Base-by-base conservation (phyloP, 2,797 vertebrate genomes). In the Sylvilagus floridanus region DNA sequence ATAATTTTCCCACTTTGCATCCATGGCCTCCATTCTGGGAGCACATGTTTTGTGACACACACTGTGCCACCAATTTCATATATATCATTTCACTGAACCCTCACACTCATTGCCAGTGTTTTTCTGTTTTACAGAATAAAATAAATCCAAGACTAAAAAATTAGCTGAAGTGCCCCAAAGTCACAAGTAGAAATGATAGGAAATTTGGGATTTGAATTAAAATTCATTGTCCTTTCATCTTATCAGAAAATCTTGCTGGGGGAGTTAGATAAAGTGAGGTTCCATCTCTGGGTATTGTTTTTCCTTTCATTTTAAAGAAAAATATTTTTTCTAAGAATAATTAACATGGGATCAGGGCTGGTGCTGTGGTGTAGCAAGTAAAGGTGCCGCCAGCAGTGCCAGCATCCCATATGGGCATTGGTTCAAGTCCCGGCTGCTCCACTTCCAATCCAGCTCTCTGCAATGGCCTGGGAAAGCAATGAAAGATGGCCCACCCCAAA, bases 161-260 rank as follows among this genome's bases (percentile, higher is more conserved):
- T 68, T 35, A 93, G 68, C 54, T 62, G 30, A 47, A 13, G 50
- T 30, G 2, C 2, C 30, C 16, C 37, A 42, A 90, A 47, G 26
- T 57, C 42, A 42, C 42, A 88, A 71, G 4, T 5, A 91, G 19
- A 90, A 13, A 7, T 86, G 13, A 84, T 22, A 11, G n/a, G 37
- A 82, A 79, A 76, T 91, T 32, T 54, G 62, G 35, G 37, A 66
- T 78, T 84, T 35, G 78, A 88, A 88, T 4, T 2, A n/a, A 84
- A 77, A 81, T 47, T 9, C 11, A 47, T 50, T 75, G 68, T 96
- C 52, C 91, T 93, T 24, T 84, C 68, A 84, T 42, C 35, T 7
- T 75, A 28, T 32, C 72, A 62, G 4, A 65, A 11, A 47, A 66
- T 12, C n/a, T 72, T 69, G 42, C 26, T 54, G 1, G 72, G 35